A percentile compares a stretch with the other conserved stretches of the same genome.
These are phyloP conservation scores for Ceratitis capitata DNA, from an alignment of 1,140 invertebrate species.

Conservation along the genomic window DNA sequence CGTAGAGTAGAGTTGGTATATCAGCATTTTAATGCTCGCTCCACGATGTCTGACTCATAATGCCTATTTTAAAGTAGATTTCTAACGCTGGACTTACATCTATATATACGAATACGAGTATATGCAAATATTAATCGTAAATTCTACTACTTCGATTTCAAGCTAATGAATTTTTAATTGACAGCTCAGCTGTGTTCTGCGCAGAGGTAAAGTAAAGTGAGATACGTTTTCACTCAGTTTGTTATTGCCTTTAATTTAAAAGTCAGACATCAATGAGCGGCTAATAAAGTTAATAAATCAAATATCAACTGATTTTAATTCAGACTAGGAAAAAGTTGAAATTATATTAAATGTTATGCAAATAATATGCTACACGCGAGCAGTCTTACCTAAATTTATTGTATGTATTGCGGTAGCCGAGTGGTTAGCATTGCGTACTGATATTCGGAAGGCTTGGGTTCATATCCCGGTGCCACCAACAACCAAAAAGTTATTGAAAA, in stretches of 20 bases:
- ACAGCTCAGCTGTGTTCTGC: background rate
- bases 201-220: background rate
- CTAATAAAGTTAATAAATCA: conserved; percentile 22
- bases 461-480: no score
- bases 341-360: background rate
- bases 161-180: background rate
- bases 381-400: background rate
- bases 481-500: no score
- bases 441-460: no score
- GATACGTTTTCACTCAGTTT: background rate
- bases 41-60: no score
- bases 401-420: no score
- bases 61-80: no score
- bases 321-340: background rate
- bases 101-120: background rate
- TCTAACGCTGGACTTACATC: background rate
- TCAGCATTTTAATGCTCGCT: no score
- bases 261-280: background rate
- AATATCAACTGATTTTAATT: background rate
- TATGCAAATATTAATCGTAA: no score
- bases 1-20: no score
- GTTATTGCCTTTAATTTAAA: background rate
- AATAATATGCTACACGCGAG: background rate
- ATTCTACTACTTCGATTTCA: background rate
- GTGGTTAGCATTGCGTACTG: no score